Conservation (phyloP, 2,888 invertebrate genomes). For the Patella ulyssiponensis region DNA sequence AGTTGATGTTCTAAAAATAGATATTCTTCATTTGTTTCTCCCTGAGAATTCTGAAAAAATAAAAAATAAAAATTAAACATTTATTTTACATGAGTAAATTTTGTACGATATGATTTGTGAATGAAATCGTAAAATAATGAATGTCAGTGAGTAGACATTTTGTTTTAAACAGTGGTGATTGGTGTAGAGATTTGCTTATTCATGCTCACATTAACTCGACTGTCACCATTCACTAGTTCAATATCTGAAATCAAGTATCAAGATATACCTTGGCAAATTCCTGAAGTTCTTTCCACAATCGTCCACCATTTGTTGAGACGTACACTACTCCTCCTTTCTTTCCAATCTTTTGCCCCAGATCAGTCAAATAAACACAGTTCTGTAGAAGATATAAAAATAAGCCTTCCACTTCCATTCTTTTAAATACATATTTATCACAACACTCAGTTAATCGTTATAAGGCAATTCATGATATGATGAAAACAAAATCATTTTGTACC, state of each 20-base stretch:
- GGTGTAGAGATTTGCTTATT: too few species aligned
- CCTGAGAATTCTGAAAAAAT: neutral
- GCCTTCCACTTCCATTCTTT: constrained; percentile 42
- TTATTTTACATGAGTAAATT: too few species aligned
- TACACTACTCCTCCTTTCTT: constrained; percentile 64
- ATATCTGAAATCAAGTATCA: too few species aligned
- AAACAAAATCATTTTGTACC: too few species aligned
- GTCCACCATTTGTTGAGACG: constrained; percentile 64
- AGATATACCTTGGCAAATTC: constrained; percentile 55
- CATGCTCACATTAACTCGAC: too few species aligned
- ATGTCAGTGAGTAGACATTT: too few species aligned
- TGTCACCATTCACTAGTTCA: too few species aligned
- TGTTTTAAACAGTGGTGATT: too few species aligned
- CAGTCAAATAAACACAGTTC: constrained; percentile 70
- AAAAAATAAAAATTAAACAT: neutral
- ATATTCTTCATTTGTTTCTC: constrained; percentile 58
- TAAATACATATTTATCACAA: constrained; percentile 24
- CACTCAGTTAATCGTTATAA: neutral
- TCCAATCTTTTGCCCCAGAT: constrained; percentile 68
- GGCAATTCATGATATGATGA: too few species aligned
- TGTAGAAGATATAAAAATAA: constrained; percentile 40
- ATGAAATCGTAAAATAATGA: too few species aligned
- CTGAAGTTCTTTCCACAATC: constrained; percentile 60
- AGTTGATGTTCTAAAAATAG: constrained; percentile 69
- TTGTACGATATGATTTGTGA: too few species aligned